phyloP scores from a whole-genome alignment of 2,797 vertebrate species.

The Myotis daubentonii region DNA sequence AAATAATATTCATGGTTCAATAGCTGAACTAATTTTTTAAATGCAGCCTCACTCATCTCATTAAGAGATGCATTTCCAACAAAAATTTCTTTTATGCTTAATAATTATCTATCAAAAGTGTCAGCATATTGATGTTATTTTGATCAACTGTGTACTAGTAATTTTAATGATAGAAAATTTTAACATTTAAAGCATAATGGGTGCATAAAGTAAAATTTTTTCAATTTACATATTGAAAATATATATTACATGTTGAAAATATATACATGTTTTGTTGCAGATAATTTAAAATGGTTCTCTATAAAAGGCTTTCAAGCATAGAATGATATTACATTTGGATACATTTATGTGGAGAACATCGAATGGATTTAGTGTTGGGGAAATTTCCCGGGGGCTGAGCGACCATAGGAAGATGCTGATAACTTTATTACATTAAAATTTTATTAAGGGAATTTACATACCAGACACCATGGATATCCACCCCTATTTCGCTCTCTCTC shows the following conservation, averaged over 20 bases:
- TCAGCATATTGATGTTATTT: slow-evolving; percentile 1
- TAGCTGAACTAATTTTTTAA: slow-evolving; percentile 19
- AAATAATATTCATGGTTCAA: not conserved
- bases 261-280: not conserved
- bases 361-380: not conserved
- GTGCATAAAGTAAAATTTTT: not conserved
- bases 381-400: not conserved
- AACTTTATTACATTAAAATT: not conserved
- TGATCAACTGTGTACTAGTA: slow-evolving; percentile 28
- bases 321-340: slow-evolving; percentile 24
- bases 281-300: not conserved
- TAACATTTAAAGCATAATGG: not conserved
- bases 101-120: not conserved
- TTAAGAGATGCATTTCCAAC: slow-evolving; percentile 22
- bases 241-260: not conserved
- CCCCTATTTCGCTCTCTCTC: not conserved
- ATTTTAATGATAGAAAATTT: slow-evolving; percentile 20
- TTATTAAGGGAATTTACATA: not conserved
- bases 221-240: not conserved
- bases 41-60: not conserved
- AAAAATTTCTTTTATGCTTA: slow-evolving; percentile 15
- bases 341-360: not conserved
- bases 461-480: too few relatives aligned
- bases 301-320: slow-evolving; percentile 10
- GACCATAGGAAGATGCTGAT: not conserved